Conservation (phyloP, 92 coral and sea anemone species). For the Porites lobata region DNA sequence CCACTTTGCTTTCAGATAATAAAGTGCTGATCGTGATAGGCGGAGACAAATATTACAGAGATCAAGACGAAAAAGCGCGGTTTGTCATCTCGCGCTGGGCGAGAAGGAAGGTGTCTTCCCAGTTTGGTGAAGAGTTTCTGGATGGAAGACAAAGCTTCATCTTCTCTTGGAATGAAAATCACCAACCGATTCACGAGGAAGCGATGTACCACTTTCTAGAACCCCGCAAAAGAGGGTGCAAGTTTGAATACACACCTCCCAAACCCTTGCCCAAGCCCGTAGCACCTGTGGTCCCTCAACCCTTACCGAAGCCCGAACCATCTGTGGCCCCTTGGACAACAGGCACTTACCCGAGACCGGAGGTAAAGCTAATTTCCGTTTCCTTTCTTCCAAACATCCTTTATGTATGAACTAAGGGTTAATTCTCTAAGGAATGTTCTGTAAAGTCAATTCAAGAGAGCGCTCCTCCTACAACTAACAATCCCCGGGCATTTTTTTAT, state of each 20-base stretch:
- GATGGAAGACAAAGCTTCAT: slow-evolving; percentile 28
- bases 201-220: slow-evolving; percentile 61
- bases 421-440: too few relatives aligned
- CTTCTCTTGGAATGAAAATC: slow-evolving; percentile 64
- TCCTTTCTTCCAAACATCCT: too few relatives aligned
- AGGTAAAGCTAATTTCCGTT: neutral
- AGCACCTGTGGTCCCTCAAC: slow-evolving; percentile 1
- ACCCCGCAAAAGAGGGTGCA: slow-evolving; percentile 31
- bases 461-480: too few relatives aligned
- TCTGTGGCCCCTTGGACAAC: too few relatives aligned
- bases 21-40: slow-evolving; percentile 68
- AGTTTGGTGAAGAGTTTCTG: neutral
- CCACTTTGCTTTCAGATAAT: neutral
- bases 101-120: neutral
- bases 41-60: slow-evolving; percentile 44
- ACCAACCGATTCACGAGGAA: slow-evolving; percentile 64
- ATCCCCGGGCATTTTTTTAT: too few relatives aligned
- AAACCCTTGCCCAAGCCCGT: neutral
- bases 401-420: too few relatives aligned
- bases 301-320: too few relatives aligned
- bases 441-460: too few relatives aligned
- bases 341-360: too few relatives aligned
- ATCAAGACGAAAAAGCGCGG: neutral
- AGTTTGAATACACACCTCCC: slow-evolving; percentile 38
- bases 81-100: neutral